Evolutionary conservation across 2,113 vertebrate genomes (phyloP), one percentile per base, ranked within the genome.

Genomic region (Alectura lathami): DNA sequence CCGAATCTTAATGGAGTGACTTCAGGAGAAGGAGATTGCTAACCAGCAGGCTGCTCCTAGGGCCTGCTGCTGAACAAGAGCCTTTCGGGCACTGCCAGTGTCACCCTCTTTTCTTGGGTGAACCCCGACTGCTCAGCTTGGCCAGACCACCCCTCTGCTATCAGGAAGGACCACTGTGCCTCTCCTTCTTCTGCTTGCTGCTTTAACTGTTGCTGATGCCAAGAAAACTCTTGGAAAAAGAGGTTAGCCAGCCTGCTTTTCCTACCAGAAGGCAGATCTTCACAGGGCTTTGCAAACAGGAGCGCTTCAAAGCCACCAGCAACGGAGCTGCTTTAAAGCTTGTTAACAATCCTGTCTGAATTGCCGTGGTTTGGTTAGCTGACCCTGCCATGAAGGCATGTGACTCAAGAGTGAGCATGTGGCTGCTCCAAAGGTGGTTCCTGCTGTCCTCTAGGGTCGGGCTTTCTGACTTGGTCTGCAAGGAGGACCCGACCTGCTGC

Each of bases 261-360:
- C 26, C 62, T 78, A 68, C 60, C 74, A 67, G 54, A 91, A 90
- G 70, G 47, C 88, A 93, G 94, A 75, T 67, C 69, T 86, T 51
- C 75, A 9, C 36, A 64, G 63, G 62, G 43, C 76, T 83, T 91
- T 43, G 22, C 34, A 43, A 42, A 40, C 32, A 34, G 20, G 74
- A 76, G 38, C 47, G 67, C 69, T 84, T 78, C 53, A 72, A 51
- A 59, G 60, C 68, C 72, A 36, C 88, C 69, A 15, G 76, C 50
- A 34, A n/a, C 56, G 29, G 77, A 86, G 83, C 73, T 74, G 64
- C 29, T 86, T 64, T 86, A 78, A 83, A 94, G 80, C 64, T 91
- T 3, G 8, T 54, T 86, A 70, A 53, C 66, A 54, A 38, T 78
- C 66, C 7, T 81, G 80, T n/a, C 73, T 50, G 91, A 87, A 85